phyloP scores from a whole-genome alignment of 2,797 vertebrate genomes.

The Sebastes matsubarae region DNA sequence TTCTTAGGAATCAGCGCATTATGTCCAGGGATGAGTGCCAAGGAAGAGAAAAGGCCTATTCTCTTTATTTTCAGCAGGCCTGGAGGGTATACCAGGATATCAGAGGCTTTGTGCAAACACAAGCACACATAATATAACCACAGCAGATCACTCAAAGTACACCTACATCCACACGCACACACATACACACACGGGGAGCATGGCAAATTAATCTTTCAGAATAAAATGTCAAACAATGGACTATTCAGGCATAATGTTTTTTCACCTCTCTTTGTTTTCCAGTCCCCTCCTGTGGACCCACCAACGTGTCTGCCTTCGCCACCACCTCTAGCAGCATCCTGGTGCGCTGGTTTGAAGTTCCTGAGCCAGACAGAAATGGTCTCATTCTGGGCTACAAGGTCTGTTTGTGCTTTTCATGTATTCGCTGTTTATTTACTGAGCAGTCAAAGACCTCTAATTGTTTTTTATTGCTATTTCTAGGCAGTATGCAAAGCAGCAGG shows the following conservation, averaged over 20 bases:
- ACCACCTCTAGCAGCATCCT: constrained; percentile 93
- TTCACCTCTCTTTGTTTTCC: constrained; percentile 19
- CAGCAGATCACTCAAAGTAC: constrained; percentile 6
- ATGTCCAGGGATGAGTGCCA: constrained; percentile 60
- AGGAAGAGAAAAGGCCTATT: constrained; percentile 42
- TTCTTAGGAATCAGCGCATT: constrained; percentile 58
- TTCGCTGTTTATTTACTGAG: constrained; percentile 2
- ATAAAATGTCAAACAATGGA: constrained; percentile 3
- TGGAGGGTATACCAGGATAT: constrained; percentile 32
- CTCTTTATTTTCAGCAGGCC: constrained; percentile 17
- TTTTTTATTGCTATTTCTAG: neutral
- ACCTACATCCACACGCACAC: neutral
- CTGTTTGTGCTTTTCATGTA: constrained; percentile 12
- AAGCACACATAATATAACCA: neutral
- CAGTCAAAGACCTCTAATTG: constrained; percentile 8
- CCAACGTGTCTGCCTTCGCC: constrained; percentile 91
- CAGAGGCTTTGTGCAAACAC: constrained; percentile 5
- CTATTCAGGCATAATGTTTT: neutral
- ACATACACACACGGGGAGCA: neutral
- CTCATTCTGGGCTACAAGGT: constrained; percentile 96
- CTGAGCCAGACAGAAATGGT: constrained; percentile 91
- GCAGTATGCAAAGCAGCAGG: neutral
- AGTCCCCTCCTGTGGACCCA: constrained; percentile 86
- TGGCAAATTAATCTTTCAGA: neutral
- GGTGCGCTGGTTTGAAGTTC: constrained; percentile 92